Evolutionary conservation across 2,797 vertebrate species (phyloP), one percentile per base, ranked within the genome.

Genomic region (Pogonophryne albipinna): DNA sequence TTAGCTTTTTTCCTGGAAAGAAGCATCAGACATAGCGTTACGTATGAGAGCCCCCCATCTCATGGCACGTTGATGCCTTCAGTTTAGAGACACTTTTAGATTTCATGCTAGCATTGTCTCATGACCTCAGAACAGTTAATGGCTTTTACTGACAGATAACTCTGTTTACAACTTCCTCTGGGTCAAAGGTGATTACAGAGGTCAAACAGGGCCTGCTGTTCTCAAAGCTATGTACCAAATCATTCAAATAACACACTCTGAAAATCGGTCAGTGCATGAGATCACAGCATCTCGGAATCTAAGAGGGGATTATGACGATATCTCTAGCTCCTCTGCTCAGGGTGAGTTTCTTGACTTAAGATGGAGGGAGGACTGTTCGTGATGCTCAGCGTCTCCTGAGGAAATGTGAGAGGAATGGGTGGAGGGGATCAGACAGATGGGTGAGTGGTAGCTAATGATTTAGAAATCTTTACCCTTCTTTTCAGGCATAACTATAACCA

Each of bases 1-100:
- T 91, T 82, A 67, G 74, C 62, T 44, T 69, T 72, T 89, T 82
- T 38, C 60, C 80, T 68, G 79, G 74, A 91, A 89, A 63, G 50
- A 80, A 62, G 71, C 61, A 74, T 74, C 6, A 14, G 38, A 69
- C 65, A 81, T 86, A 80, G 78, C 71, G 19, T 19, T 19, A 66
- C 20, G 45, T n/a, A 66, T 52, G 62, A 74, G 47, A 59, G 20
- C 6, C 60, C 49, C 56, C 67, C 72, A 52, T 82, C 50, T 66
- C 34, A 41, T 19, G 10, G 53, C 64, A 80, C 58, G 15, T 51
- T 44, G 57, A 61, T 46, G 46, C 23, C 51, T 55, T 56, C 23
- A 68, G n/a, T 55, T 70, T 15, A 49, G 51, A 62, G 63, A 44
- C 34, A 62, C 45, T 66, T 57, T 1, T 5, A 19, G 6, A 23